Evolutionary conservation across 2,888 invertebrate species (phyloP).

Genomic region (Eupelmus urozonus): DNA sequence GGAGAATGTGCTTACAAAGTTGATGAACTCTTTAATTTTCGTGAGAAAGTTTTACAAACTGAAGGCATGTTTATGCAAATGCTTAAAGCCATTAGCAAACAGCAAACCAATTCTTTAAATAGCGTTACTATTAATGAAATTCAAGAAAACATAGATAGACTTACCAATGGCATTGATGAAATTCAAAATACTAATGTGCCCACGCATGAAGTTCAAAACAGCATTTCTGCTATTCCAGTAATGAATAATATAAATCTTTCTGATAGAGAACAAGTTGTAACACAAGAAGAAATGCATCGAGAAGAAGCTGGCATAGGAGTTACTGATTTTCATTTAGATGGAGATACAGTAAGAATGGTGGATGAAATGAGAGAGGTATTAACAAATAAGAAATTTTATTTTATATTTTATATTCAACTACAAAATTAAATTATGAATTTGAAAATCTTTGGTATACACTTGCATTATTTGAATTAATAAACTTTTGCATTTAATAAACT

Average conservation of each 20-base stretch:
- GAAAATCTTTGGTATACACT: neutral
- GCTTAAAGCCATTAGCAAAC: constrained; percentile 72
- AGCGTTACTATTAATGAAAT: constrained; percentile 67
- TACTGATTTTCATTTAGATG: constrained; percentile 71
- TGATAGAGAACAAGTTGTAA: constrained; percentile 71
- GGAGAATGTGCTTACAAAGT: constrained; percentile 80
- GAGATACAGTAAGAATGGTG: constrained; percentile 74
- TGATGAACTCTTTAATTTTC: constrained; percentile 80
- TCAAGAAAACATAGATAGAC: constrained; percentile 64
- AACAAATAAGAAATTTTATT: constrained; percentile 9
- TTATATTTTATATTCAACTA: neutral
- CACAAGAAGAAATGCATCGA: constrained; percentile 70
- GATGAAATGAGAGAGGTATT: constrained; percentile 58
- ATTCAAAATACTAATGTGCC: constrained; percentile 62
- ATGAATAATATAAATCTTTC: constrained; percentile 73
- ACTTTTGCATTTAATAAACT: too few species aligned
- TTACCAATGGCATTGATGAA: constrained; percentile 66
- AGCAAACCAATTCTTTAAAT: constrained; percentile 65
- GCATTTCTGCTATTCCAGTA: constrained; percentile 71
- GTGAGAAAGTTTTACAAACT: constrained; percentile 79
- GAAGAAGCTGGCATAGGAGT: constrained; percentile 72
- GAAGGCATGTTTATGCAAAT: constrained; percentile 78
- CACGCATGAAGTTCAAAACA: constrained; percentile 60
- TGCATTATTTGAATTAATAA: too few species aligned
- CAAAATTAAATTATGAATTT: neutral